Percentiles rank a stretch among this genome's conserved stretches.
These are phyloP conservation scores for Hylyphantes graminicola DNA, from an alignment of 1,140 invertebrate genomes.

Conservation along the genomic window DNA sequence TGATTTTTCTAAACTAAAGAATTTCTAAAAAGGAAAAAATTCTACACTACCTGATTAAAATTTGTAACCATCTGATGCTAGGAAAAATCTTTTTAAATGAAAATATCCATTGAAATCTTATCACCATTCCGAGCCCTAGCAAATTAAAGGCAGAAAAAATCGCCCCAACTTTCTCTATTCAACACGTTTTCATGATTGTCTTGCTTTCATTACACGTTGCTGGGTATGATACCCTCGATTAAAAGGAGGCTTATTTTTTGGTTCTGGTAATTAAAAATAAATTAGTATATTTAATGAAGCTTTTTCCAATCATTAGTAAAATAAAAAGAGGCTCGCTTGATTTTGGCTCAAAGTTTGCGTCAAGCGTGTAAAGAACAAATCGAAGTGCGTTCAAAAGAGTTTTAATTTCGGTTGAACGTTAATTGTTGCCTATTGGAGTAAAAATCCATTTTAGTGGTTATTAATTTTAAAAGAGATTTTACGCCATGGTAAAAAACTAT, in stretches of 20 bases:
- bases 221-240: conserved; percentile 39
- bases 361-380: conserved; percentile 9
- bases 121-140: neutral
- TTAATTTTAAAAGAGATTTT: conserved; percentile 27
- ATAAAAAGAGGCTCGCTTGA: neutral
- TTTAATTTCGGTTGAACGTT: conserved; percentile 26
- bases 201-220: conserved; percentile 23
- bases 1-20: too few species aligned
- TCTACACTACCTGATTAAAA: too few species aligned
- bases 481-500: neutral
- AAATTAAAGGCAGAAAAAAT: neutral
- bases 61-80: too few species aligned
- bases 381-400: conserved; percentile 13
- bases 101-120: too few species aligned
- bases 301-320: conserved; percentile 49
- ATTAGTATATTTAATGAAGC: conserved; percentile 54
- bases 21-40: too few species aligned
- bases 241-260: conserved; percentile 17
- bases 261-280: conserved; percentile 48
- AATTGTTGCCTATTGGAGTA: conserved; percentile 14
- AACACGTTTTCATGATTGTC: conserved; percentile 31
- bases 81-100: too few species aligned
- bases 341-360: conserved; percentile 4
- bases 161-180: neutral
- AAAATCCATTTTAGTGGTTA: conserved; percentile 41